Evolutionary conservation across 1,140 invertebrate species (phyloP).

Genomic region (Camponotus vicinus): DNA sequence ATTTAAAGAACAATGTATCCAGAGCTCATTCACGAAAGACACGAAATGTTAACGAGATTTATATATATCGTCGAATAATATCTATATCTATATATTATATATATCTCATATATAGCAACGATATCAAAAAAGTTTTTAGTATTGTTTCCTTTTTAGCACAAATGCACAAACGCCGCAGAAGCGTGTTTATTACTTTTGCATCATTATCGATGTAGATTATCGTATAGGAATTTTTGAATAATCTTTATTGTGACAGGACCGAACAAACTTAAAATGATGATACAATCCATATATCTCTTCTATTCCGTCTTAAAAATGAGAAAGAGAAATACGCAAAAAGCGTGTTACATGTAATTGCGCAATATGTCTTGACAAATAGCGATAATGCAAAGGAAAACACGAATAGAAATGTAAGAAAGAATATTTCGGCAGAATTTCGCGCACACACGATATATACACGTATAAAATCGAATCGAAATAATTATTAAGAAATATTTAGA

Average conservation of each 20-base stretch:
- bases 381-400: constrained; percentile 33
- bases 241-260: constrained; percentile 43
- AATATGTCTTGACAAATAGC: constrained; percentile 41
- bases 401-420: constrained; percentile 4
- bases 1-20: constrained; percentile 62
- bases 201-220: constrained; percentile 44
- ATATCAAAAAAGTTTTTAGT: constrained; percentile 66
- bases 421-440: constrained; percentile 11
- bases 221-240: constrained; percentile 48
- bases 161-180: constrained; percentile 25
- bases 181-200: constrained; percentile 32
- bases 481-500: constrained; percentile 60
- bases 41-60: constrained; percentile 50
- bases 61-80: constrained; percentile 46
- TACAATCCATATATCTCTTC: constrained; percentile 65
- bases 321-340: constrained; percentile 52
- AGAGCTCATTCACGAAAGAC: constrained; percentile 33
- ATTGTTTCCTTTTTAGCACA: background rate
- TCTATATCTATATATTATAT: constrained; percentile 29
- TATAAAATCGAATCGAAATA: constrained; percentile 49
- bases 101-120: constrained; percentile 63
- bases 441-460: background rate
- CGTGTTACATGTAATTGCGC: constrained; percentile 59
- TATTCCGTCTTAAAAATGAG: constrained; percentile 71
- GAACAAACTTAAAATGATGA: constrained; percentile 57